Evolutionary conservation across 2,797 vertebrate species (phyloP), one percentile per base, ranked within the genome.

Genomic region (Sebastes trivittatus): DNA sequence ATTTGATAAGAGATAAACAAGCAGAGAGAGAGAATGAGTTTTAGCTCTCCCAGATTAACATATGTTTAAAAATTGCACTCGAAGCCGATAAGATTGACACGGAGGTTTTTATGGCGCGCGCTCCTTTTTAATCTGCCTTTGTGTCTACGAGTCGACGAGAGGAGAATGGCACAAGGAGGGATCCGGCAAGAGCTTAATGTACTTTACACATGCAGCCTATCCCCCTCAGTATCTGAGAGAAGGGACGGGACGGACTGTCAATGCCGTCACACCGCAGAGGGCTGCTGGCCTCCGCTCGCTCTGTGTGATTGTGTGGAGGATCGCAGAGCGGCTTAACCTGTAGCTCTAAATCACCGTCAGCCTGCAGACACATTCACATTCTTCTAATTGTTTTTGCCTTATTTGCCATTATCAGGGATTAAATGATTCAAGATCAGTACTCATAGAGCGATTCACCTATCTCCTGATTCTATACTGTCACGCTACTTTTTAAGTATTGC

Each of bases 51-150:
- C 89, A 96, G 95, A 96, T 96, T 96, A 96, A 96, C 95, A 95
- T 95, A 95, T 92, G 94, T 94, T 95, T 94, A 95, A 95, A 95
- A 95, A 95, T 88, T 92, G 94, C 94, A 92, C 95, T 94, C 81
- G 72, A 93, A 90, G 88, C 81, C 85, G 95, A 96, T 96, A 95
- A 95, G 95, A 95, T 95, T 95, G 94, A 96, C 93, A 91, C 85
- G 74, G 87, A 23, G 93, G 80, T 86, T 95, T 95, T 95, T 94
- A 94, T 94, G 91, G 88, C 87, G 77, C 36, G 11, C 82, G 81
- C 85, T 87, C 78, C 55, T 58, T 58, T 91, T 94, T 94, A 95
- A 94, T 95, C 93, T 92, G 87, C 88, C 88, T 94, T 92, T 94
- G 89, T 94, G 92, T 93, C 91, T 90, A 86, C 82, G 62, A 91